phyloP scores from a whole-genome alignment of 2,113 vertebrate genomes.

The Candoia aspera region DNA sequence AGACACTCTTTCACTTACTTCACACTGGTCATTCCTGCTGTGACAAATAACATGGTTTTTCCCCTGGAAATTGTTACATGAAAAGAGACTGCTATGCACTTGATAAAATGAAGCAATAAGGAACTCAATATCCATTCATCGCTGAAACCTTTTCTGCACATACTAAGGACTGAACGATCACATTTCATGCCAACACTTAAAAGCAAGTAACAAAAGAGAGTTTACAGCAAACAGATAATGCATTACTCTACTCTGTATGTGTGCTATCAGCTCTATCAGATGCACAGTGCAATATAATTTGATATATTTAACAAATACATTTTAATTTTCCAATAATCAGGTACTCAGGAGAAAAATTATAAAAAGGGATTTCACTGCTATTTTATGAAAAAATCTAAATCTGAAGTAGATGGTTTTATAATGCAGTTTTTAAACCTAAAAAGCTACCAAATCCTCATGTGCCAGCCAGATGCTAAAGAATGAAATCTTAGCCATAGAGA shows the following conservation, averaged over 20 bases:
- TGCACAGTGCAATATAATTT: rapidly evolving
- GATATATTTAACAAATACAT: neutral
- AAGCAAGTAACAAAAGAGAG: neutral
- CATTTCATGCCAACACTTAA: neutral
- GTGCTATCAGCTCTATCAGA: neutral
- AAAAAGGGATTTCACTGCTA: neutral
- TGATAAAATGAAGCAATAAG: neutral
- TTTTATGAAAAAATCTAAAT: neutral
- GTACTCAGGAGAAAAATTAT: neutral
- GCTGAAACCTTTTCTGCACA: neutral
- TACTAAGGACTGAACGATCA: neutral
- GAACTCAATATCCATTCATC: neutral
- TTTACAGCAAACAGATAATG: neutral
- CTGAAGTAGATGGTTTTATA: neutral
- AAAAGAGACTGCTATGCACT: neutral
- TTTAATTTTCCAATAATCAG: neutral
- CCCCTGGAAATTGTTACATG: neutral
- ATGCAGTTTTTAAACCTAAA: neutral
- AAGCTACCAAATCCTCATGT: neutral
- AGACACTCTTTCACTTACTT: neutral
- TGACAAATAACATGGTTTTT: neutral
- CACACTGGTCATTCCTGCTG: neutral
- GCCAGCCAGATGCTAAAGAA: neutral
- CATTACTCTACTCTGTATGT: neutral
- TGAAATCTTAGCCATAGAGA: neutral